Conservation (phyloP, 2,797 vertebrate genomes). For the Haliaeetus albicilla region DNA sequence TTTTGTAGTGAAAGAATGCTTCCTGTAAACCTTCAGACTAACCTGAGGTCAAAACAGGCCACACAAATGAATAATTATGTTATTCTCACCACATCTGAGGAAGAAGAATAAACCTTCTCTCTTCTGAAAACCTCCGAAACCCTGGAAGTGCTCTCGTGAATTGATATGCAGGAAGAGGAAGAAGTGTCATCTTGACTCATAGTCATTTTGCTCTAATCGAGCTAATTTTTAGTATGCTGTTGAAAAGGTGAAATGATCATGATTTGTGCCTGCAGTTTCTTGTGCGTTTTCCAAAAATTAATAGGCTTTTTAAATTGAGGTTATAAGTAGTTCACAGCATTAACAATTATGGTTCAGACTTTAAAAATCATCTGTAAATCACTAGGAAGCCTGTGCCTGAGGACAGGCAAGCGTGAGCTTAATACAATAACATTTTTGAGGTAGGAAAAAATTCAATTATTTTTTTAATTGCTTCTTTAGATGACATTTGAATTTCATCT, state of each 20-base stretch:
- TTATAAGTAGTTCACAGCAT: not conserved
- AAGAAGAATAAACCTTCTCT: not conserved
- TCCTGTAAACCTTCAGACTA: not conserved
- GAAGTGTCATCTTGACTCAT: not conserved
- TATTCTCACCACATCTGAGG: not conserved
- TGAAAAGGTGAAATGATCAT: not conserved
- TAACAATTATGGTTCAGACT: not conserved
- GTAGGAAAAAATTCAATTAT: not conserved
- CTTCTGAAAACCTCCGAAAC: not conserved
- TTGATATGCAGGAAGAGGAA: not conserved
- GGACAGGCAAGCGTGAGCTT: not conserved
- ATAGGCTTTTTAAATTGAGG: not conserved
- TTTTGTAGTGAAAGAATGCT: not conserved
- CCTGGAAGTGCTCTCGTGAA: not conserved
- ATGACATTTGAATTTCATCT: conserved; percentile 22
- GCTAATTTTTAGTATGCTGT: not conserved
- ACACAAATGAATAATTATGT: not conserved
- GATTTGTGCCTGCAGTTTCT: not conserved
- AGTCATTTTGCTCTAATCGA: not conserved
- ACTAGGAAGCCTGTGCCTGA: not conserved
- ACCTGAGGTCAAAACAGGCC: not conserved
- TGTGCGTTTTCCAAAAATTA: not conserved
- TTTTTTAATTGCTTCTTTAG: not conserved
- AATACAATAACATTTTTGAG: not conserved
- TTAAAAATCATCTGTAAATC: not conserved